A percentile compares a stretch with the other conserved stretches of the same genome.
These are phyloP conservation scores for Brachyalestes nurse DNA, from an alignment of 2,797 vertebrate genomes.

Conservation along the genomic window DNA sequence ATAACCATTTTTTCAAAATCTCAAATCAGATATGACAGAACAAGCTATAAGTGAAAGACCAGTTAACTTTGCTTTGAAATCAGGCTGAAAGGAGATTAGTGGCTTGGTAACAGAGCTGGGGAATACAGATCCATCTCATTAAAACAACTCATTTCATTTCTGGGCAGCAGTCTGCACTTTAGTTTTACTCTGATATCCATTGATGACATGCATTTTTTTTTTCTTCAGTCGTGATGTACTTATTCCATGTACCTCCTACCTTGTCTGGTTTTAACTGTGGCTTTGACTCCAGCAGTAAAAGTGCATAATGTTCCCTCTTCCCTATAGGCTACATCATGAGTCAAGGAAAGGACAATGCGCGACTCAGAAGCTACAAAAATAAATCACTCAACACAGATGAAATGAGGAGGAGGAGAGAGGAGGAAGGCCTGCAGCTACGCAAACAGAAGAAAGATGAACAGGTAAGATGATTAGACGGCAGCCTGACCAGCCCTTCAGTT, in stretches of 20 bases:
- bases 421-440: constrained; percentile 94
- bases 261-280: not conserved
- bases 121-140: not conserved
- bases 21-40: not conserved
- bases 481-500: not conserved
- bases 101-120: not conserved
- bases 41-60: not conserved
- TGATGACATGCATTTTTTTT: not conserved
- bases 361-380: constrained; percentile 98
- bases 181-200: too few relatives aligned
- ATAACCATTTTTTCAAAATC: not conserved
- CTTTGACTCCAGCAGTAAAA: not conserved
- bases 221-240: not conserved
- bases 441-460: constrained; percentile 98
- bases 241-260: not conserved
- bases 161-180: not conserved
- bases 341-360: constrained; percentile 95
- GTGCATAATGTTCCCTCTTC: constrained; percentile 5
- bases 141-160: not conserved
- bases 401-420: constrained; percentile 95
- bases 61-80: not conserved
- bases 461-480: constrained; percentile 70
- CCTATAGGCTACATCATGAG: constrained; percentile 82
- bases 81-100: not conserved
- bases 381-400: constrained; percentile 97